These are phyloP conservation scores for Hemibagrus guttatus DNA, from an alignment of 2,797 vertebrate genomes.

Conservation along the genomic window DNA sequence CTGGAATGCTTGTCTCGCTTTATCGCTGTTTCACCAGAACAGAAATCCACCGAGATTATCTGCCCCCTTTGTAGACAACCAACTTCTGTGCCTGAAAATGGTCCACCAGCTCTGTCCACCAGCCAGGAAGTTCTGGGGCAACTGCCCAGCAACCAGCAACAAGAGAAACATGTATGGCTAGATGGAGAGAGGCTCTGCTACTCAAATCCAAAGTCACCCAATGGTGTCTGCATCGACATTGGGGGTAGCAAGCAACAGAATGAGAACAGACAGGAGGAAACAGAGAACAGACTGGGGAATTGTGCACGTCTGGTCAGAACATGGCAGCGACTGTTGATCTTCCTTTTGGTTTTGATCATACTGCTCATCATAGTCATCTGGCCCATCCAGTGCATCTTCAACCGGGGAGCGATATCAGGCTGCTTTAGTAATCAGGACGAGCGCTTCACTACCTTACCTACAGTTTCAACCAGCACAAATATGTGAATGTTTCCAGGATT, in stretches of 20 bases:
- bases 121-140: constrained; percentile 76
- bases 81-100: constrained; percentile 73
- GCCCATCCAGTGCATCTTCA: constrained; percentile 77
- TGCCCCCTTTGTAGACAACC: constrained; percentile 82
- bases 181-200: constrained; percentile 82
- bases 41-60: constrained; percentile 68
- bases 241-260: constrained; percentile 72
- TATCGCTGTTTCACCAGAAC: constrained; percentile 66
- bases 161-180: constrained; percentile 77
- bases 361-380: constrained; percentile 77
- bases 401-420: constrained; percentile 66
- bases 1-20: constrained; percentile 82
- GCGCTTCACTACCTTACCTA: neutral
- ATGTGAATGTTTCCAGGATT: constrained; percentile 4
- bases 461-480: neutral
- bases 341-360: constrained; percentile 66
- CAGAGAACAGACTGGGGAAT: constrained; percentile 4
- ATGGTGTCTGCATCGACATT: constrained; percentile 76
- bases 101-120: constrained; percentile 74
- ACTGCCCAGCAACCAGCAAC: constrained; percentile 73
- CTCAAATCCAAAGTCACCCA: constrained; percentile 56
- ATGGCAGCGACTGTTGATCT: constrained; percentile 73
- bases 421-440: constrained; percentile 60
- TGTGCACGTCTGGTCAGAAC: constrained; percentile 52
- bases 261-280: constrained; percentile 23